Evolutionary conservation across 2,888 invertebrate species (phyloP), one percentile per base, ranked within the genome.

Genomic region (Perizoma affinitatum): DNA sequence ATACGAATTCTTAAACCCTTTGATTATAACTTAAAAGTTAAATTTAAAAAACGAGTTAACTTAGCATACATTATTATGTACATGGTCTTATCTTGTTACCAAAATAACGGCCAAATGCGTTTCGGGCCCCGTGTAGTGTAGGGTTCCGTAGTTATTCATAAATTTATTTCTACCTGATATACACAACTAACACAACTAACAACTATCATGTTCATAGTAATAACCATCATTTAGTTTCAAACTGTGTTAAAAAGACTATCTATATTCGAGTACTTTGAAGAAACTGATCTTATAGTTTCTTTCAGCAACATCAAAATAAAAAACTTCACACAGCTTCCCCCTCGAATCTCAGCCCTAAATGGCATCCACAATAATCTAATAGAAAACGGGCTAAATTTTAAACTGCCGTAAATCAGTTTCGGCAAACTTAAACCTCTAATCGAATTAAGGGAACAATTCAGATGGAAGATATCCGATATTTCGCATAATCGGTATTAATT

Each of bases 391-490:
- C 74, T 78, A 74, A 83, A 83, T 87, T 87, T 84, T 79, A 84
- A 87, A 87, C 84, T 80, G 77, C 72, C 77, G 76, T 87, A 86
- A 88, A 87, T 88, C 87, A 86, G 82, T 82, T 84, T 78, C 67
- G 76, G 68, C 70, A 74, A 66, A 63, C 69, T 69, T 67, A 71
- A 74, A 73, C 74, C 76, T 74, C 69, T 80, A 80, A 85, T 82
- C 78, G 80, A 76, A 76, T 82, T 80, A 71, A 66, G 67, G 54
- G 75, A 82, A 82, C 79, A 80, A 83, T 80, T 81, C 75, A 72
- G 71, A 69, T 70, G 78, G 75, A 85, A 83, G 79, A 78, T 81
- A 80, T 80, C 73, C 67, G 65, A 67, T 66, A 67, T 66, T 68
- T 68, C 45, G 43, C 45, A 61, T 67, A 68, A 69, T 63, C 58